Evolutionary conservation across 2,113 vertebrate genomes (phyloP), one percentile per base, ranked within the genome.

Genomic region (Tylochromis polylepis): DNA sequence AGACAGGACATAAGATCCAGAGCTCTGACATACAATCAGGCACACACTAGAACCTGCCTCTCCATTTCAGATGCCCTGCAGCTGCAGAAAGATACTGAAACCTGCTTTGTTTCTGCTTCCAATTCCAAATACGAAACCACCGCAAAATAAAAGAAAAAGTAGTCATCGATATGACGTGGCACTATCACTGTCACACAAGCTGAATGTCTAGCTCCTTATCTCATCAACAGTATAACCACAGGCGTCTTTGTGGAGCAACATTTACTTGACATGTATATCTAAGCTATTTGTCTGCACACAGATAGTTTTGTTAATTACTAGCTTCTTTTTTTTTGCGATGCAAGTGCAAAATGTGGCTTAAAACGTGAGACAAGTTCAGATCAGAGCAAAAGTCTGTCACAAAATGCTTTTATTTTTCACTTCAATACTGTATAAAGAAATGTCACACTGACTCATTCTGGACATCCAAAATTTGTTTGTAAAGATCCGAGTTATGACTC

Each of bases 231-330:
- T 55, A 10, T 55, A n/a, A 55, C 8, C 18, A 31, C 1, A 14
- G 8, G 16, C 8, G 10, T 62, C 59, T 62, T 34, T 20, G 29
- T 27, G 15, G 22, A 41, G 78, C 34, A 80, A 58, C n/a, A n/a
- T 77, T 31, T 51, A 77, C 2, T 12, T 79, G n/a, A 58, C 53
- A 38, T 0, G 34, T 16, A 57, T 22, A 41, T 57, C 34, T 41
- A 57, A 57, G 1, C 15, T 57, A 36, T 79, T 79, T 16, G 14
- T 11, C 24, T 0, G 38, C 0, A 24, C 78, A 58, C 0, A 27
- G 27, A 12, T 51, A 51, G 10, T 75, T 75, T 75, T 75, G 15
- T 49, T 49, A 20, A 27, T 72, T 27, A 72, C 67, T 46, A 27
- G 38, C n/a, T n/a, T n/a, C n/a, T n/a, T n/a, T n/a, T 43, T 72